Evolutionary conservation across 53 echinoderm and acorn worm genomes (phyloP).

Genomic region (Pentamera pediparva): DNA sequence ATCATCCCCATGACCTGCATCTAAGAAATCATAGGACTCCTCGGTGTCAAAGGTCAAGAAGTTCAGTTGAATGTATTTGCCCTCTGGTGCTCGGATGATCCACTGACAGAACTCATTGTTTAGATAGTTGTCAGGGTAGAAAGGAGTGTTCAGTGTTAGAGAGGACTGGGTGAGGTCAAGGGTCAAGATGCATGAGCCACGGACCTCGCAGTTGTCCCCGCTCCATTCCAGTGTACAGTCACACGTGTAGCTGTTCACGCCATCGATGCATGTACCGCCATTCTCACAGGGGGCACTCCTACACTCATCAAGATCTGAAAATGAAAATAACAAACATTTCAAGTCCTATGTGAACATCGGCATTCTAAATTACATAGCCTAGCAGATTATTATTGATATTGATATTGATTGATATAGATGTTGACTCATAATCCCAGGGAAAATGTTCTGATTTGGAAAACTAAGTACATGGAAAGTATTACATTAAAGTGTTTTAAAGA

Average conservation of each 20-base stretch:
- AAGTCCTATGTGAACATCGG: background rate
- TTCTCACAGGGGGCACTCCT: slow-evolving; percentile 44
- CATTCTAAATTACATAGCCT: background rate
- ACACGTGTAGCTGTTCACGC: slow-evolving; percentile 48
- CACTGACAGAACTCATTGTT: slow-evolving; percentile 90
- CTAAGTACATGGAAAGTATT: background rate
- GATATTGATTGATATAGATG: too few relatives aligned
- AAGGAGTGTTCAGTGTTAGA: slow-evolving; percentile 53
- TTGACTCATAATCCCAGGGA: too few relatives aligned
- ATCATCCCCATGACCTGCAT: slow-evolving; percentile 73
- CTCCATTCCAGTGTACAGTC: slow-evolving; percentile 53
- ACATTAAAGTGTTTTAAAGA: background rate
- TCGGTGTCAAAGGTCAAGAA: slow-evolving; percentile 70
- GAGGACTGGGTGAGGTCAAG: slow-evolving; percentile 57
- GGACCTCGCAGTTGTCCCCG: slow-evolving; percentile 48
- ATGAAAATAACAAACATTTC: background rate
- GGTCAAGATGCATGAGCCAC: slow-evolving; percentile 73
- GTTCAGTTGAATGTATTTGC: slow-evolving; percentile 73
- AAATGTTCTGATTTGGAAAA: too few relatives aligned
- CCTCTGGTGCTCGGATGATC: slow-evolving; percentile 56
- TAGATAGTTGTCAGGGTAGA: slow-evolving; percentile 80
- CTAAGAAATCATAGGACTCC: slow-evolving; percentile 69
- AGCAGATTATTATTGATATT: too few relatives aligned
- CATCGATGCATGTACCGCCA: slow-evolving; percentile 48
- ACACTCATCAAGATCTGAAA: slow-evolving; percentile 51